These are phyloP conservation scores for Conomelus anceps DNA, from an alignment of 2,888 invertebrate genomes.

Conservation along the genomic window DNA sequence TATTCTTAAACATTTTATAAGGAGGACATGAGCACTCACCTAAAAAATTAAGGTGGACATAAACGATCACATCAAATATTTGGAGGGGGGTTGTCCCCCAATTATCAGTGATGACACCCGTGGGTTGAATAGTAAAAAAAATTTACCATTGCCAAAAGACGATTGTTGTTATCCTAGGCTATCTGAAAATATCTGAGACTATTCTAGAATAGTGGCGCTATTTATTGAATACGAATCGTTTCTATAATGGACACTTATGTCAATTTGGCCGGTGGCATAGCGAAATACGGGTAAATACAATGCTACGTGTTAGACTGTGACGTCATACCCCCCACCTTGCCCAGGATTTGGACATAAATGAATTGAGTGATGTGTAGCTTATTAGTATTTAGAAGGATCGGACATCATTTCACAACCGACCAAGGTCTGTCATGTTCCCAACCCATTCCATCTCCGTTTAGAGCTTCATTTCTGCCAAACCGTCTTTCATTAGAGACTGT, in stretches of 20 bases:
- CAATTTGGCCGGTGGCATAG: not conserved
- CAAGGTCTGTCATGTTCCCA: not conserved
- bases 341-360: not conserved
- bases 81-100: no score
- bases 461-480: not conserved
- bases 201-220: not conserved
- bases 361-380: not conserved
- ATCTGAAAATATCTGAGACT: not conserved
- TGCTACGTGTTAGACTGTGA: not conserved
- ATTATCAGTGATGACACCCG: no score
- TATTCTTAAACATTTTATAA: no score
- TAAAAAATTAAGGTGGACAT: no score
- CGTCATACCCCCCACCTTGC: not conserved
- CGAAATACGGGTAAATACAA: no score
- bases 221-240: not conserved
- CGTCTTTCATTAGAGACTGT: not conserved
- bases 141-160: not conserved
- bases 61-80: no score
- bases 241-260: not conserved
- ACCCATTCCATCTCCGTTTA: not conserved
- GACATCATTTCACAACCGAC: not conserved
- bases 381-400: not conserved
- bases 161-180: not conserved
- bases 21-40: no score
- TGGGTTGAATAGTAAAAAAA: not conserved